These are phyloP conservation scores for Holacanthus passer DNA, from an alignment of 2,113 vertebrate genomes.

Conservation along the genomic window DNA sequence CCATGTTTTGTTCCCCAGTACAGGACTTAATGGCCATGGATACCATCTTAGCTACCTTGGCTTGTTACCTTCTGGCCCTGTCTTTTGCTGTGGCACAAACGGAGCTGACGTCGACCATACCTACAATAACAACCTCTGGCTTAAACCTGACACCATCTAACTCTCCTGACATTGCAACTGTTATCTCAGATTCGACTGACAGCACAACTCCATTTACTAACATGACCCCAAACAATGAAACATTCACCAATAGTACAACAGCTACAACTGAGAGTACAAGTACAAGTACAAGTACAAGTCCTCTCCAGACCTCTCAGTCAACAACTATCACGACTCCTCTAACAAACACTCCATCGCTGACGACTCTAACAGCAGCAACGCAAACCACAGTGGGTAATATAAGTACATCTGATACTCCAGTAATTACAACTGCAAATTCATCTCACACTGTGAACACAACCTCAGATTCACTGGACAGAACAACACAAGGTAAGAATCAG, in stretches of 20 bases:
- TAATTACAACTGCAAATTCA: conserved; percentile 29
- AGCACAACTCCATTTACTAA: conserved; percentile 18
- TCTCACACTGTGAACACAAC: conserved; percentile 33
- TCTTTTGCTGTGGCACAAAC: conserved; percentile 35
- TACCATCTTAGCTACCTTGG: conserved; percentile 22
- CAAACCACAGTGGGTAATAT: conserved; percentile 22
- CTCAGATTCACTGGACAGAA: not conserved
- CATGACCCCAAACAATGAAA: not conserved
- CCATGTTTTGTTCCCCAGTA: conserved; percentile 27
- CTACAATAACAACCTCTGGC: not conserved
- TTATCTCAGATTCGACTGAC: not conserved
- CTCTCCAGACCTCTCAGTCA: conserved; percentile 15
- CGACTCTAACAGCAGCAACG: conserved; percentile 2
- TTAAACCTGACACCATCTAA: conserved; percentile 19
- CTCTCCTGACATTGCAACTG: conserved; percentile 4
- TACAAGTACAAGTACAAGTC: no score
- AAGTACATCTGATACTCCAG: conserved; percentile 24
- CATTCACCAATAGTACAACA: not conserved
- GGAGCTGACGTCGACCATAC: not conserved
- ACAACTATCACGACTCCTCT: conserved; percentile 21
- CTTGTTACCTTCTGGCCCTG: conserved; percentile 52
- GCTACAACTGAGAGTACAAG: conserved; percentile 41
- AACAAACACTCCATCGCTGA: conserved; percentile 13
- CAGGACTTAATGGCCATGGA: conserved; percentile 59
- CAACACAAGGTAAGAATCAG: conserved; percentile 53